Evolutionary conservation across 2,797 vertebrate species (phyloP), one percentile per base, ranked within the genome.

Genomic region (Darevskia nairensis): DNA sequence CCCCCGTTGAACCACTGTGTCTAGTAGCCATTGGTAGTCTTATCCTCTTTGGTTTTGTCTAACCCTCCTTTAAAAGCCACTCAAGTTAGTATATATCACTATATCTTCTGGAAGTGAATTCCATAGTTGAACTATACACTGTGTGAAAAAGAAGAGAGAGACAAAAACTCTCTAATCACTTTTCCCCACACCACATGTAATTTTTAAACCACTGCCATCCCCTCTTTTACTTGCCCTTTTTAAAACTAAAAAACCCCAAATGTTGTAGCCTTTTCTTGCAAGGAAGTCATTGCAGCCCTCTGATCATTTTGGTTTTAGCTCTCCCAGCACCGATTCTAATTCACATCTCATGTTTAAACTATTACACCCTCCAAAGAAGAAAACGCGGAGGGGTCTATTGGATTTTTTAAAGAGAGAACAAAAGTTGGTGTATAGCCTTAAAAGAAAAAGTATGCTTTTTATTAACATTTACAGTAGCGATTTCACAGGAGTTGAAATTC

Each of bases 401-500:
- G 10, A 3, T 55, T 85, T 25, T 4, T 39, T 91, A 89, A 4
- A 55, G 82, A n/a, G 86, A 82, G 64, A 91, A 15, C 19, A 13
- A 93, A 69, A 44, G 1, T 82, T 91, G 89, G 80, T 19, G 0
- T 88, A 83, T 50, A n/a, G 4, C 19, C 29, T 72, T 46, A 41
- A 81, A 80, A 82, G 80, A 76, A 11, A 29, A 87, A 88, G 19
- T 82, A 86, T 88, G 88, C 46, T 74, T 84, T n/a, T 66, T 80
- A 81, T 59, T 91, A 19, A 85, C 91, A 92, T 92, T 94, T 93
- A 69, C 2, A 2, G 55, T 8, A 78, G 59, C 41, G 90, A 88
- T 92, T 94, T 64, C 92, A 76, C 81, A 84, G 80, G 92, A 87
- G 90, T 88, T 92, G 59, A 2, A 77, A 66, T 68, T 88, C 25